These are phyloP conservation scores for Porites lutea DNA, from an alignment of 64 coral and sea anemone genomes.

Conservation along the genomic window DNA sequence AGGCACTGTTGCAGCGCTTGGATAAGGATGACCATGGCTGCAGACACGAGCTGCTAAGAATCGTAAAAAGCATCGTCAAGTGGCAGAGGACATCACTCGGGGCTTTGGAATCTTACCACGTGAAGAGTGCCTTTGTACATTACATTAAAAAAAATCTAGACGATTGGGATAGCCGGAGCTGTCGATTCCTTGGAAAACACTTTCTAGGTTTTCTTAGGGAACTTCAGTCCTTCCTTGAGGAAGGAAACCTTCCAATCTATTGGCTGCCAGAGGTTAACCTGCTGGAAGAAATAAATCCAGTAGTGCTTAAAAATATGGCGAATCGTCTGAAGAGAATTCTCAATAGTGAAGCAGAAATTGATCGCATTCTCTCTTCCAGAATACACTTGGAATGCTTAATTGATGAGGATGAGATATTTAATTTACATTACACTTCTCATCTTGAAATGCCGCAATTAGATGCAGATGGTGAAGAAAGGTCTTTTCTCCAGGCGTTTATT, in stretches of 20 bases:
- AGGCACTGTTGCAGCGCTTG: slow-evolving; percentile 31
- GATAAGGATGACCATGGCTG: slow-evolving; percentile 63
- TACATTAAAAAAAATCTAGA: slow-evolving; percentile 8
- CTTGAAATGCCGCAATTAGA: too few species aligned
- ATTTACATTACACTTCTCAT: too few species aligned
- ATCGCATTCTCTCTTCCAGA: not conserved
- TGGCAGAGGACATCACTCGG: slow-evolving; percentile 43
- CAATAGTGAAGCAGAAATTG: slow-evolving; percentile 35
- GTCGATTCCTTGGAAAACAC: slow-evolving; percentile 1
- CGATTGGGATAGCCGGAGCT: not conserved
- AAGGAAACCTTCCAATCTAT: not conserved
- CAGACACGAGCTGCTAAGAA: slow-evolving; percentile 70
- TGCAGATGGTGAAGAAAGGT: too few species aligned
- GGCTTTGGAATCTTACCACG: slow-evolving; percentile 59
- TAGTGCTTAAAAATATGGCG: slow-evolving; percentile 18
- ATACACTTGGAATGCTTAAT: too few species aligned
- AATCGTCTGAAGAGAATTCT: slow-evolving; percentile 35
- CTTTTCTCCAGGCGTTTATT: too few species aligned
- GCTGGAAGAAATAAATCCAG: slow-evolving; percentile 45
- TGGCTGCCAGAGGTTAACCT: slow-evolving; percentile 54
- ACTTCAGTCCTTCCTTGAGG: not conserved
- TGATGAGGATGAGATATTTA: too few species aligned
- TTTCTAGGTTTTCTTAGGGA: slow-evolving; percentile 43
- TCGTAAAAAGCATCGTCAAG: slow-evolving; percentile 59
- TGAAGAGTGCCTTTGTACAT: slow-evolving; percentile 76